Conservation (phyloP, 2,888 invertebrate genomes). For the Tribolium freemani region DNA sequence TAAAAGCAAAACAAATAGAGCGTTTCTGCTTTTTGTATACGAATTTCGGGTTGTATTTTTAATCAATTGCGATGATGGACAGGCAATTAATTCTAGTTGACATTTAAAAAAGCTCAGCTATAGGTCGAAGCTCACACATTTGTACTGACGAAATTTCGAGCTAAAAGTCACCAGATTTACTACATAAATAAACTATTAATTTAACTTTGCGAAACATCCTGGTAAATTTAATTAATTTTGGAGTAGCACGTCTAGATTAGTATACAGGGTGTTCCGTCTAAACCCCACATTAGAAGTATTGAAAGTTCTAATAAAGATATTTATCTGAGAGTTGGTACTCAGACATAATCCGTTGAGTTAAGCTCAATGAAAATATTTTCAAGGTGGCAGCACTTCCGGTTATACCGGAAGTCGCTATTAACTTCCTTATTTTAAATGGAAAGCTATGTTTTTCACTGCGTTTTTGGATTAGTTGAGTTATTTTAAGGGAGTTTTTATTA, state of each 20-base stretch:
- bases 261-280: too few relatives aligned
- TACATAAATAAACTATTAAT: background rate
- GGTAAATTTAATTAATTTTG: background rate
- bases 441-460: too few relatives aligned
- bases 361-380: too few relatives aligned
- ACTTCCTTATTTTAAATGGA: too few relatives aligned
- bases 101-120: constrained; percentile 21
- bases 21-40: background rate
- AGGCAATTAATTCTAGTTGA: constrained; percentile 30
- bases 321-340: too few relatives aligned
- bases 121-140: constrained; percentile 23
- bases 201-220: background rate
- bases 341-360: too few relatives aligned
- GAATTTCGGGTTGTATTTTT: background rate
- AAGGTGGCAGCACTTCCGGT: too few relatives aligned
- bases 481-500: too few relatives aligned
- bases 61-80: constrained; percentile 8
- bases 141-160: background rate
- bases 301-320: too few relatives aligned
- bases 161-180: background rate
- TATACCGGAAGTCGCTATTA: too few relatives aligned
- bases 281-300: too few relatives aligned
- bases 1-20: background rate
- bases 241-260: background rate
- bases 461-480: too few relatives aligned